Conservation (phyloP, 2,113 vertebrate species). For the Python bivittatus region DNA sequence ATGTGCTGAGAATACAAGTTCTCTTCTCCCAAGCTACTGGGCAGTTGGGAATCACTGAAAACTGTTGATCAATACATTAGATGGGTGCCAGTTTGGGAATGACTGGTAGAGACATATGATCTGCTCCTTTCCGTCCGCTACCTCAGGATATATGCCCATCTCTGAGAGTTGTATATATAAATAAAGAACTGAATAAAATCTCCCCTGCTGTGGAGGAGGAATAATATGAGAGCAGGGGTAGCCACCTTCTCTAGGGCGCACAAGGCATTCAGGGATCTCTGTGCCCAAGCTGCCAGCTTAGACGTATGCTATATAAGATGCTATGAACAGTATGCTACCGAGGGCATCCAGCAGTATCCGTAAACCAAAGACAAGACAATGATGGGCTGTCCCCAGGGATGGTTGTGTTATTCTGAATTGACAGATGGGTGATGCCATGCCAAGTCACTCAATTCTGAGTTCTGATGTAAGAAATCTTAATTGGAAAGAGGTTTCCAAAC, state of each 20-base stretch:
- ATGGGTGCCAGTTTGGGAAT: too few species aligned
- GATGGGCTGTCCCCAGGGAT: neutral
- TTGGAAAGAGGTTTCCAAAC: neutral
- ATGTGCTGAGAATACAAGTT: too few species aligned
- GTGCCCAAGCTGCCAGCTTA: neutral
- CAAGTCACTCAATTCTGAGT: rapidly evolving
- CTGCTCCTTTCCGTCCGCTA: neutral
- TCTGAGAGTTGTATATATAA: too few species aligned
- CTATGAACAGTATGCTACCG: neutral
- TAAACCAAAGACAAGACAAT: rapidly evolving
- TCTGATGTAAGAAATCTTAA: neutral
- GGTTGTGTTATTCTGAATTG: neutral
- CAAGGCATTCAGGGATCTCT: too few species aligned
- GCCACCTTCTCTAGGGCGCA: too few species aligned
- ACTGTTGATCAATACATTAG: too few species aligned
- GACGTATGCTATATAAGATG: neutral
- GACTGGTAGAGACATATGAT: neutral
- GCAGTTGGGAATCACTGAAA: too few species aligned
- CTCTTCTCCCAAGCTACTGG: too few species aligned
- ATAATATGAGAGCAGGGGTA: too few species aligned
- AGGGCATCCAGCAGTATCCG: neutral
- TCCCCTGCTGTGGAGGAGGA: too few species aligned
- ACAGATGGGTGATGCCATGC: neutral
- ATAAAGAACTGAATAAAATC: too few species aligned
- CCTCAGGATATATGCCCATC: neutral